phyloP scores from a whole-genome alignment of 2,113 vertebrate genomes.

The Myotis brandtii region DNA sequence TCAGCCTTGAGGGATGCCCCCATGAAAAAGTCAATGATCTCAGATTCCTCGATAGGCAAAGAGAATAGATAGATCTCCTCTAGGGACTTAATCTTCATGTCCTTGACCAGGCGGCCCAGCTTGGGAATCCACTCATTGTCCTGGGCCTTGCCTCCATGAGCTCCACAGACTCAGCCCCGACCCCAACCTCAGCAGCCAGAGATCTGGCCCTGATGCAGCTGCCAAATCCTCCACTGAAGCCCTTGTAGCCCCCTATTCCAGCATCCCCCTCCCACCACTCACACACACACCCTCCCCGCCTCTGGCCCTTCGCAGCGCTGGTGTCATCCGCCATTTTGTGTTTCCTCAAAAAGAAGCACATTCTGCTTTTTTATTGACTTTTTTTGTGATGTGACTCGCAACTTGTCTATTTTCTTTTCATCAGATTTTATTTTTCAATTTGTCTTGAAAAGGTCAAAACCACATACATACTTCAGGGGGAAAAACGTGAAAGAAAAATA shows the following conservation, averaged over 20 bases:
- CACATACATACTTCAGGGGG: neutral
- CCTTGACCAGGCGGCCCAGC: neutral
- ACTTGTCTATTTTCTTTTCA: constrained; percentile 47
- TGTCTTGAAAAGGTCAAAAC: constrained; percentile 31
- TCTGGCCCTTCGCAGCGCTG: neutral
- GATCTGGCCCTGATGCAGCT: too few relatives aligned
- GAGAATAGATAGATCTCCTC: neutral
- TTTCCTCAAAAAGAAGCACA: neutral
- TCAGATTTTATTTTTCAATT: constrained; percentile 46
- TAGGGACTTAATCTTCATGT: neutral
- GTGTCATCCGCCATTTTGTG: neutral
- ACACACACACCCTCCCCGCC: too few relatives aligned
- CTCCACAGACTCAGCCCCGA: neutral
- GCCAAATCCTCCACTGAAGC: neutral
- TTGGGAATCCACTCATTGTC: neutral
- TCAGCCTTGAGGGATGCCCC: neutral
- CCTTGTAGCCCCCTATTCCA: neutral
- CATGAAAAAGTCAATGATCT: neutral
- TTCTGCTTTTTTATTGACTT: neutral
- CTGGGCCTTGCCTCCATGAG: neutral
- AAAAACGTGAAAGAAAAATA: constrained; percentile 39
- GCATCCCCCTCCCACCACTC: neutral
- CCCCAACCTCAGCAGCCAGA: too few relatives aligned
- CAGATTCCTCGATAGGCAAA: neutral
- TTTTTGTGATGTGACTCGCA: constrained; percentile 24